Conservation (phyloP, 2,797 vertebrate species). For the Antennarius maculatus region DNA sequence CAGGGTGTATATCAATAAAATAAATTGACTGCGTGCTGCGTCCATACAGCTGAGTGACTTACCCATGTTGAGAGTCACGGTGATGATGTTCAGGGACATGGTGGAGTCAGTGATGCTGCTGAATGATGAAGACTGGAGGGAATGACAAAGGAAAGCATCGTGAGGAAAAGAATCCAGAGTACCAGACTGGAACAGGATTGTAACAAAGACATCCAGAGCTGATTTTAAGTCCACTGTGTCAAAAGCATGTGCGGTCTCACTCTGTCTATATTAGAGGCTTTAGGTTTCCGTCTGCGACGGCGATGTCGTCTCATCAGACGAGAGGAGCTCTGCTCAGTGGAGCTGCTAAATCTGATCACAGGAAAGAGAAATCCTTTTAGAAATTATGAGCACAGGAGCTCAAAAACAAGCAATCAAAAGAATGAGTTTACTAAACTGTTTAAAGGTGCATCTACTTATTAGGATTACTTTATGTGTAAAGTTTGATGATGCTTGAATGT, state of each 20-base stretch:
- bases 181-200: background rate
- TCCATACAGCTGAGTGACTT: conserved; percentile 63
- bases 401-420: background rate
- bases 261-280: conserved; percentile 93
- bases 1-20: background rate
- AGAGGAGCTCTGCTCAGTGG: conserved; percentile 96
- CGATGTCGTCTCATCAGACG: conserved; percentile 96
- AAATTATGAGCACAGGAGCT: background rate
- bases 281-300: conserved; percentile 93
- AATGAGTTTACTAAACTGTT: no score
- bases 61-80: conserved; percentile 98
- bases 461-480: no score
- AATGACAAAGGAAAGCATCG: conserved; percentile 18
- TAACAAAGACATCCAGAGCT: background rate
- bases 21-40: background rate
- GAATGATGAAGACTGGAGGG: conserved; percentile 92
- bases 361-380: background rate
- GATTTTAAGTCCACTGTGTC: background rate
- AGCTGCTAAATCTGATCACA: conserved; percentile 83
- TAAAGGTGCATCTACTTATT: no score
- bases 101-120: conserved; percentile 99
- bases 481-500: no score
- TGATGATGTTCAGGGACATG: conserved; percentile 99
- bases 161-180: background rate
- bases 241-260: conserved; percentile 57